Evolutionary conservation across 2,888 invertebrate genomes (phyloP), one percentile per base, ranked within the genome.

Genomic region (Hypena proboscidalis): DNA sequence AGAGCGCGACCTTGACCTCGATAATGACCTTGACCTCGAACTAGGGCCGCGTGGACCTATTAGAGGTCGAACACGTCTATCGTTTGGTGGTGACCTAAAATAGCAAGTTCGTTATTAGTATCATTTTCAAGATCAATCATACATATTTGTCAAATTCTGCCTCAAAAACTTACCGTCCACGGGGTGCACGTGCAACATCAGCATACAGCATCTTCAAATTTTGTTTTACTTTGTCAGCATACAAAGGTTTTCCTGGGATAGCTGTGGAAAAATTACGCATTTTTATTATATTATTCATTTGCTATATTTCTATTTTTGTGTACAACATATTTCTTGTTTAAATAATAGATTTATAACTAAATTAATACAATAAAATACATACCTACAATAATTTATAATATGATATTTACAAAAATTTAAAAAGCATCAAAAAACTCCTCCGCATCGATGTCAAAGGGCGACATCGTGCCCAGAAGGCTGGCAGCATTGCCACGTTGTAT

Each of bases 221-320:
- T 26, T 83, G 75, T 54, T 90, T 90, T 37, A 90, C 59, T 69
- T 90, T 90, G 11, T 90, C 90, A 1, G 90, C 82, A 65, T 90
- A 90, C 17, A 86, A 58, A 5, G 80, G 71, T 43, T 80, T 86
- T 4, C 70, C 48, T 8, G 74, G 64, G 10, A 53, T 55, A 11
- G 71, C 80, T 80, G 70, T 38, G 40, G 54, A 40, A 46, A 40
- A 51, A 25, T 21, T 4, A 21, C n/a, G n/a, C n/a, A n/a, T n/a
- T n/a, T n/a, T n/a, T n/a, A n/a, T n/a, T n/a, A n/a, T n/a, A n/a
- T n/a, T n/a, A n/a, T n/a, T n/a, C n/a, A n/a, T n/a, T n/a, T n/a
- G n/a, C n/a, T n/a, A n/a, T n/a, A n/a, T n/a, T n/a, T n/a, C n/a
- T n/a, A n/a, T n/a, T n/a, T n/a, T n/a, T n/a, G n/a, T n/a, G n/a